These are phyloP conservation scores for Ceratosolen solmsi DNA, from an alignment of 1,140 invertebrate species.

Conservation along the genomic window DNA sequence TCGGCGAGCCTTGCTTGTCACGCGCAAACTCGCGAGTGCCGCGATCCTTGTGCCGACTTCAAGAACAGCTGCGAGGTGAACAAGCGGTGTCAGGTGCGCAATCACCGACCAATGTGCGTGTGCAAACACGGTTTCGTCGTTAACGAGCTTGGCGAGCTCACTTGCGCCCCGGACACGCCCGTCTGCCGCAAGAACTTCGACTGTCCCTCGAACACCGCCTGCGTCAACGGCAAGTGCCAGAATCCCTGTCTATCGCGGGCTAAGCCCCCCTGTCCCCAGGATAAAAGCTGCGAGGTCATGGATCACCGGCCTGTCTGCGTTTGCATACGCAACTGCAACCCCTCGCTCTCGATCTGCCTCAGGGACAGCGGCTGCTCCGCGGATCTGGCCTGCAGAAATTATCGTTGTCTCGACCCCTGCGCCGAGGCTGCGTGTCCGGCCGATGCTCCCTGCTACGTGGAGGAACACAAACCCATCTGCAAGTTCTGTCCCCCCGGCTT, in stretches of 20 bases:
- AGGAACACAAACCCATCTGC: constrained; percentile 93
- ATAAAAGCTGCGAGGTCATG: constrained; percentile 88
- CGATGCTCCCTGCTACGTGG: constrained; percentile 89
- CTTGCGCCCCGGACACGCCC: constrained; percentile 84
- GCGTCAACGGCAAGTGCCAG: constrained; percentile 85
- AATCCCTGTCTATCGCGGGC: constrained; percentile 83
- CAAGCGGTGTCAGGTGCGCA: constrained; percentile 90
- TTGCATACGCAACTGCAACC: constrained; percentile 89
- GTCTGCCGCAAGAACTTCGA: constrained; percentile 88
- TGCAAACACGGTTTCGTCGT: constrained; percentile 91
- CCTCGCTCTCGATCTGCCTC: constrained; percentile 89
- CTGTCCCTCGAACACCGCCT: constrained; percentile 89
- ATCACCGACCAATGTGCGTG: constrained; percentile 88
- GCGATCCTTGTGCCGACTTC: constrained; percentile 81
- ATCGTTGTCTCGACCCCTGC: constrained; percentile 93
- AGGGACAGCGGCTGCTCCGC: constrained; percentile 90
- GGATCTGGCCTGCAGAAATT: constrained; percentile 88
- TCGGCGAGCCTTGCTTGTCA: constrained; percentile 84
- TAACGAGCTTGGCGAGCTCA: constrained; percentile 87
- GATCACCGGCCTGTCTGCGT: constrained; percentile 89
- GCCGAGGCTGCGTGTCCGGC: constrained; percentile 83
- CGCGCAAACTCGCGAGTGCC: constrained; percentile 79
- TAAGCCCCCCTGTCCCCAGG: constrained; percentile 77
- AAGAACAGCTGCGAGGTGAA: constrained; percentile 82
- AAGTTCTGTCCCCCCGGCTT: constrained; percentile 94